Evolutionary conservation across 2,888 invertebrate genomes (phyloP).

Genomic region (Sericinus montela): DNA sequence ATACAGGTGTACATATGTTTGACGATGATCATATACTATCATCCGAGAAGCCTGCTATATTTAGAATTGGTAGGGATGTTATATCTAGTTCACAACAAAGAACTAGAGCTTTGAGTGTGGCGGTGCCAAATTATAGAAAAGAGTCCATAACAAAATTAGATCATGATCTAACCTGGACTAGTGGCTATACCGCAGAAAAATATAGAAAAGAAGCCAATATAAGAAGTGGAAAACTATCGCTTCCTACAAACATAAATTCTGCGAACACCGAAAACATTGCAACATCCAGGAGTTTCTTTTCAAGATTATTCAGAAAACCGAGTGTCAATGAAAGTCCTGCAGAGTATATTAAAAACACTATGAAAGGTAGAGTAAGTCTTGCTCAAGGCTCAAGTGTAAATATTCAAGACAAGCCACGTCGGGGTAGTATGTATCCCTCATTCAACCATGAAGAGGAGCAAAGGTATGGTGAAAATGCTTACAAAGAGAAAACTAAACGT

Average conservation of each 20-base stretch:
- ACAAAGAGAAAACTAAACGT: conserved; percentile 43
- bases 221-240: conserved; percentile 62
- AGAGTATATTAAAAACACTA: conserved; percentile 56
- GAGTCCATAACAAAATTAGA: conserved; percentile 59
- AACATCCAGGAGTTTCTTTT: conserved; percentile 49
- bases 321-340: conserved; percentile 54
- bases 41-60: conserved; percentile 80
- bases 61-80: conserved; percentile 75
- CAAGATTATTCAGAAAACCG: conserved; percentile 52
- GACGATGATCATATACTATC: conserved; percentile 86
- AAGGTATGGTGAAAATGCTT: conserved; percentile 11
- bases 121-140: conserved; percentile 66
- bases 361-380: conserved; percentile 49
- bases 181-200: conserved; percentile 80
- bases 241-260: conserved; percentile 43
- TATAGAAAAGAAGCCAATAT: conserved; percentile 74
- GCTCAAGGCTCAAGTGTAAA: conserved; percentile 47
- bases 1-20: conserved; percentile 83
- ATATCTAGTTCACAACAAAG: conserved; percentile 61
- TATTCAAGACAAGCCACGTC: conserved; percentile 18
- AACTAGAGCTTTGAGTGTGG: conserved; percentile 82
- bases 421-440: conserved; percentile 16
- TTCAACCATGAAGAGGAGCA: conserved; percentile 22
- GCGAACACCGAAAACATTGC: conserved; percentile 32
- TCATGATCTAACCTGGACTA: conserved; percentile 84